Conservation (phyloP, 2,113 vertebrate species). For the Rhinopomastus cyanomelas region DNA sequence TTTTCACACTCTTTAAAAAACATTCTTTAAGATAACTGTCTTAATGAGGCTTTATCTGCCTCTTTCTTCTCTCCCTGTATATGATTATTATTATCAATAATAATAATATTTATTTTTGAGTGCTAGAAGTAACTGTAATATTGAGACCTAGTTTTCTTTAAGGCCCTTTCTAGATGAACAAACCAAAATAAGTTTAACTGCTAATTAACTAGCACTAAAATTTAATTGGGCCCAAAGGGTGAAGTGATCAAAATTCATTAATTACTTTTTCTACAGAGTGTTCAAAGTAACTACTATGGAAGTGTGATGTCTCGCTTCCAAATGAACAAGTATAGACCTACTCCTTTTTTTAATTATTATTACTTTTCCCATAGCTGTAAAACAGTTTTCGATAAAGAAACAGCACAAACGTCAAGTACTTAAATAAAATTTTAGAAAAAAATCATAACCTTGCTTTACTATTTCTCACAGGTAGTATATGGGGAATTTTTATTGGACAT, state of each 20-base stretch:
- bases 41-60: slow-evolving; percentile 28
- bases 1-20: slow-evolving; percentile 54
- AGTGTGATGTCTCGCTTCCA: slow-evolving; percentile 20
- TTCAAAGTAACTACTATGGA: slow-evolving; percentile 23
- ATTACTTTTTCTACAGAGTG: slow-evolving; percentile 55
- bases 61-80: neutral
- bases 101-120: slow-evolving; percentile 18
- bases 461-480: neutral
- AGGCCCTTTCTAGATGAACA: slow-evolving; percentile 56
- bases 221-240: slow-evolving; percentile 79
- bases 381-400: neutral
- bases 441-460: neutral
- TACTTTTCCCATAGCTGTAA: neutral
- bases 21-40: slow-evolving; percentile 34
- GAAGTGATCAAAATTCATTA: slow-evolving; percentile 73
- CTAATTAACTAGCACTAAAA: slow-evolving; percentile 76
- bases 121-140: slow-evolving; percentile 27
- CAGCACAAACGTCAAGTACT: neutral
- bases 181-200: slow-evolving; percentile 69
- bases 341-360: neutral
- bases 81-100: neutral
- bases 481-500: neutral
- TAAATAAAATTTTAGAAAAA: neutral
- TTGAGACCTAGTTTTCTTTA: slow-evolving; percentile 34
- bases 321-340: neutral